Percentiles rank a stretch among this genome's conserved stretches.
Conservation (phyloP, 2,888 invertebrate genomes). For the Aproaerema taeniolella region DNA sequence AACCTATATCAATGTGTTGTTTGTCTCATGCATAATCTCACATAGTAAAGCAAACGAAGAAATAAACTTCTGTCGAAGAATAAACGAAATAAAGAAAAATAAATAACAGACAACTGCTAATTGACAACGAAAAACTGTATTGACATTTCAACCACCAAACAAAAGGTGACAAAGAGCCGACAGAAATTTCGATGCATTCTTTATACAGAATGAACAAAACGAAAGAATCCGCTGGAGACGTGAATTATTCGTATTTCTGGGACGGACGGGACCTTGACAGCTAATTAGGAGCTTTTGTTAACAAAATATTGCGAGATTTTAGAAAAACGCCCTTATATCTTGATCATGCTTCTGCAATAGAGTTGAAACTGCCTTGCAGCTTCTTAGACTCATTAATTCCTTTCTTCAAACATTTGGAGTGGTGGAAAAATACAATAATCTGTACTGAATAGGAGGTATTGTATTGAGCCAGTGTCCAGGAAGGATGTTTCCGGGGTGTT, state of each 20-base stretch:
- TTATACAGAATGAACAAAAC: constrained; percentile 51
- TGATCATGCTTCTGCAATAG: constrained; percentile 31
- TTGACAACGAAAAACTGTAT: too few species aligned
- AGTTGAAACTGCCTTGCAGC: constrained; percentile 35
- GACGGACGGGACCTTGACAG: constrained; percentile 70
- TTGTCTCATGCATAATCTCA: too few species aligned
- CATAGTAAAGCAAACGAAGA: too few species aligned
- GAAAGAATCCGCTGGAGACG: constrained; percentile 69
- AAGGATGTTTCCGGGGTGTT: constrained; percentile 70
- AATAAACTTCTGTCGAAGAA: neutral
- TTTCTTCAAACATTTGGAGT: constrained; percentile 71
- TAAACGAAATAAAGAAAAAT: too few species aligned
- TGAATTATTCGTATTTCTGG: constrained; percentile 72
- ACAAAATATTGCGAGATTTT: constrained; percentile 55
- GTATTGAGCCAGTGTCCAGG: constrained; percentile 76
- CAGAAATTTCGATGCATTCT: constrained; percentile 33
- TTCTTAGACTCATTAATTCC: constrained; percentile 59
- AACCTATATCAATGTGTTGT: too few species aligned
- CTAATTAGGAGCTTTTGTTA: constrained; percentile 74
- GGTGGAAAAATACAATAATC: constrained; percentile 75
- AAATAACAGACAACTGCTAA: too few species aligned
- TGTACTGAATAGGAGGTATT: constrained; percentile 65
- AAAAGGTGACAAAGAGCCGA: constrained; percentile 31
- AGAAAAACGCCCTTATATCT: constrained; percentile 29
- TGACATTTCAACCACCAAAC: constrained; percentile 18